Percentiles rank a stretch among this genome's conserved stretches.
These are phyloP conservation scores for Acanthaster planci DNA, from an alignment of 35 echinoderm and acorn worm species.

Conservation along the genomic window DNA sequence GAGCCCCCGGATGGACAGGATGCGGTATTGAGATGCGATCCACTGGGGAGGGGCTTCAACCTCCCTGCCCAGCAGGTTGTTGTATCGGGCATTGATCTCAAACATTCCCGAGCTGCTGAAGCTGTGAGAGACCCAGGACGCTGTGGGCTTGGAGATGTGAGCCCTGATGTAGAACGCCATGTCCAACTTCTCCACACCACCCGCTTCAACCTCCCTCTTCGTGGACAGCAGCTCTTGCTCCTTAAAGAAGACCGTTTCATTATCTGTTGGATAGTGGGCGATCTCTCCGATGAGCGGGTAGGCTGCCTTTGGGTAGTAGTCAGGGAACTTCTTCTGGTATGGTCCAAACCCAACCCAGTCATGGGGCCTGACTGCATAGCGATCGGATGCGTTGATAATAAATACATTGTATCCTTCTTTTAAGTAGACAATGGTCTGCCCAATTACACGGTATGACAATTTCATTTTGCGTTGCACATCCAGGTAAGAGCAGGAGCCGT, in stretches of 20 bases:
- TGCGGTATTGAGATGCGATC: conserved; percentile 61
- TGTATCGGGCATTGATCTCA: conserved; percentile 55
- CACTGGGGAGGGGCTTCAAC: conserved; percentile 29
- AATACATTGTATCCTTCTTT: conserved; percentile 72
- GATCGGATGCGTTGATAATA: conserved; percentile 27
- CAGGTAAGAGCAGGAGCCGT: conserved; percentile 5
- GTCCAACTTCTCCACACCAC: conserved; percentile 11
- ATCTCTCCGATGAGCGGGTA: conserved; percentile 72
- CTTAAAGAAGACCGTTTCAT: conserved; percentile 23
- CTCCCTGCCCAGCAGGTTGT: conserved; percentile 40
- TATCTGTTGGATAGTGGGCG: conserved; percentile 8
- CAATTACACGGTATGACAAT: conserved; percentile 42
- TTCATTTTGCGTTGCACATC: not conserved
- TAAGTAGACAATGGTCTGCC: conserved; percentile 59
- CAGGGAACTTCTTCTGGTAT: conserved; percentile 65
- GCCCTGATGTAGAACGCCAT: conserved; percentile 58
- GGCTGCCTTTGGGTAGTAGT: conserved; percentile 72
- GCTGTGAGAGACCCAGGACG: conserved; percentile 43
- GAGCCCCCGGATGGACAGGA: conserved; percentile 59
- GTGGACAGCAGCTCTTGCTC: conserved; percentile 4
- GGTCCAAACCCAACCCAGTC: conserved; percentile 68
- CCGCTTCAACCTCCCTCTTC: not conserved
- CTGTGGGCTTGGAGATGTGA: conserved; percentile 43
- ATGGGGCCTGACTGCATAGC: conserved; percentile 47
- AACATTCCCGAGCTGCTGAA: conserved; percentile 67